These are phyloP conservation scores for Bombus vancouverensis DNA, from an alignment of 1,140 invertebrate genomes.

Conservation along the genomic window DNA sequence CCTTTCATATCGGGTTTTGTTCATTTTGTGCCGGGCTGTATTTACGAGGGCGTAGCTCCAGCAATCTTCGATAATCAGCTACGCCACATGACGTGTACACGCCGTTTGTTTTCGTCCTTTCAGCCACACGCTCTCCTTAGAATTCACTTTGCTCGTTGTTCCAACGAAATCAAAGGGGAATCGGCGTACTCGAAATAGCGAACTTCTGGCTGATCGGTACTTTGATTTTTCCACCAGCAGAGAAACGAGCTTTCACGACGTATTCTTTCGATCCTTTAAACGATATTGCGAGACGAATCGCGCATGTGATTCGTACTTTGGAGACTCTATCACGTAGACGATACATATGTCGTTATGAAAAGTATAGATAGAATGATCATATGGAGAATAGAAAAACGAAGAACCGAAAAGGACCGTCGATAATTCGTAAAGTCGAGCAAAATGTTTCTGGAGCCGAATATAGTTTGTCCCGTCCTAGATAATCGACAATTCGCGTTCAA, in stretches of 20 bases:
- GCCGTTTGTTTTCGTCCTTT: neutral
- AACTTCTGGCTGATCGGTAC: neutral
- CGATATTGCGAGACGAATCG: too few relatives aligned
- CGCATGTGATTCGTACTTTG: too few relatives aligned
- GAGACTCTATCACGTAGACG: too few relatives aligned
- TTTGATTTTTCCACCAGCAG: neutral
- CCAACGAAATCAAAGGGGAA: neutral
- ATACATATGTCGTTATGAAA: too few relatives aligned
- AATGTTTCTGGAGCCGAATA: neutral
- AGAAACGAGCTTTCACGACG: too few relatives aligned
- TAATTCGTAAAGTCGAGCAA: neutral
- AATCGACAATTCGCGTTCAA: constrained; percentile 1
- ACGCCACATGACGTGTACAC: neutral
- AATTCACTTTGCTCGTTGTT: constrained; percentile 12
- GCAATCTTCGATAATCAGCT: constrained; percentile 20
- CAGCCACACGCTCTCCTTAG: neutral
- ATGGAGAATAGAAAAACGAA: neutral
- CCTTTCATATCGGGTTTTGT: neutral
- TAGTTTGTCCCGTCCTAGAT: neutral
- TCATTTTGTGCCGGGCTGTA: neutral
- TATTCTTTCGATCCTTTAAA: too few relatives aligned
- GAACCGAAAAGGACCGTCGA: neutral
- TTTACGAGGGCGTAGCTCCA: neutral
- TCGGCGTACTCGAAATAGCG: neutral
- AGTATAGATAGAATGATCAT: too few relatives aligned